A percentile compares a stretch with the other conserved stretches of the same genome.
These are phyloP conservation scores for Lethrus apterus DNA, from an alignment of 1,140 invertebrate genomes.

Conservation along the genomic window DNA sequence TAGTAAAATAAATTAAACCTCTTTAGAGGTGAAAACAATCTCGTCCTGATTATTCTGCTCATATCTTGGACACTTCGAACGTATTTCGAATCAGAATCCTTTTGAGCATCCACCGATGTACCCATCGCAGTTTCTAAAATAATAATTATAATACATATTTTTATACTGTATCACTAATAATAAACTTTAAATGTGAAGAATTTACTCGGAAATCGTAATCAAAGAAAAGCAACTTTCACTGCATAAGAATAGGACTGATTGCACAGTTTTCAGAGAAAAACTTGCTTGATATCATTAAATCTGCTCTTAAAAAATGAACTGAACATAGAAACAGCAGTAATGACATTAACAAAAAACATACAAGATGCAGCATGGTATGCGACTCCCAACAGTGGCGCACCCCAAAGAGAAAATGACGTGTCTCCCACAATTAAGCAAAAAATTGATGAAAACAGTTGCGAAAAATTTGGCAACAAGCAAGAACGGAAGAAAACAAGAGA, in stretches of 20 bases:
- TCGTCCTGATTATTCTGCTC: constrained; percentile 36
- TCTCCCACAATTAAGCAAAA: too few relatives aligned
- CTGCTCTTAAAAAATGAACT: background rate
- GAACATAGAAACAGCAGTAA: too few relatives aligned
- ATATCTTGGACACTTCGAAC: constrained; percentile 59
- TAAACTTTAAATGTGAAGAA: background rate
- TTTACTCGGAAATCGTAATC: background rate
- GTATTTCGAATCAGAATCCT: constrained; percentile 61
- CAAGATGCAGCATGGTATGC: too few relatives aligned
- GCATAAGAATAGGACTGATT: too few relatives aligned
- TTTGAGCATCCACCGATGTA: constrained; percentile 63
- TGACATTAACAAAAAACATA: too few relatives aligned
- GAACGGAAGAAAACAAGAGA: too few relatives aligned
- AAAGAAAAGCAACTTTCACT: background rate
- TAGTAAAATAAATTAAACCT: constrained; percentile 36
- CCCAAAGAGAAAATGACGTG: too few relatives aligned
- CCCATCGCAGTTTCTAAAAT: constrained; percentile 78
- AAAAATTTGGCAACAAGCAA: too few relatives aligned
- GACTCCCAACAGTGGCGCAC: too few relatives aligned
- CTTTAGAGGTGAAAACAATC: constrained; percentile 40
- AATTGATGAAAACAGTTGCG: too few relatives aligned
- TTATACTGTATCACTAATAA: background rate
- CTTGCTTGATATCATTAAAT: background rate
- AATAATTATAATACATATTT: constrained; percentile 23
- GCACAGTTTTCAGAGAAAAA: too few relatives aligned